A percentile compares a stretch with the other conserved stretches of the same genome.
Conservation (phyloP, 2,888 invertebrate species). For the Acleris laterana region DNA sequence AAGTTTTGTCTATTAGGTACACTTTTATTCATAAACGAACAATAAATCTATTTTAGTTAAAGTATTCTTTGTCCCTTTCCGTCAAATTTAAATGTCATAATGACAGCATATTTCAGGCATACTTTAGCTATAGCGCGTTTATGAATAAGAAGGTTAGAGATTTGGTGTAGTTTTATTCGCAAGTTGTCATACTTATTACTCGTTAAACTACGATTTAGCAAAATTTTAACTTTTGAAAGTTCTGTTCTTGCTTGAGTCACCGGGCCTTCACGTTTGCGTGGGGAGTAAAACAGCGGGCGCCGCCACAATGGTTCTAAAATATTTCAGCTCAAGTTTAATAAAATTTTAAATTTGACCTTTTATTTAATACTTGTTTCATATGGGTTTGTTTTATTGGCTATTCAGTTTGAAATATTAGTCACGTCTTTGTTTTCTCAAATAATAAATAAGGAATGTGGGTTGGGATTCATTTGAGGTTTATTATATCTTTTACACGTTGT, state of each 20-base stretch:
- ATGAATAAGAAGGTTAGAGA: too few species aligned
- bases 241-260: background rate
- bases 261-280: slow-evolving; percentile 8
- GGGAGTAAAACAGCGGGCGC: slow-evolving; percentile 28
- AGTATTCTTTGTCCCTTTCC: too few species aligned
- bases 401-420: background rate
- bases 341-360: background rate
- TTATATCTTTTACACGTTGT: too few species aligned
- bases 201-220: too few species aligned
- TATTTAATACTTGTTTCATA: background rate
- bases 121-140: too few species aligned
- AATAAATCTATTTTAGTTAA: too few species aligned
- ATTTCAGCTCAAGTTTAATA: background rate
- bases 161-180: too few species aligned
- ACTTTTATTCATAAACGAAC: too few species aligned
- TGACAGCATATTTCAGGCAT: too few species aligned
- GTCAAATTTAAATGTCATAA: too few species aligned
- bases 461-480: background rate
- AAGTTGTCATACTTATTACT: too few species aligned
- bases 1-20: too few species aligned
- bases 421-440: background rate
- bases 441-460: background rate
- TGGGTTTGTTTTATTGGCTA: background rate
- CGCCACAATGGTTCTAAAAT: slow-evolving; percentile 14
- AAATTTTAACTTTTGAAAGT: background rate